These are phyloP conservation scores for Sorex araneus DNA, from an alignment of 2,113 vertebrate species.

Conservation along the genomic window DNA sequence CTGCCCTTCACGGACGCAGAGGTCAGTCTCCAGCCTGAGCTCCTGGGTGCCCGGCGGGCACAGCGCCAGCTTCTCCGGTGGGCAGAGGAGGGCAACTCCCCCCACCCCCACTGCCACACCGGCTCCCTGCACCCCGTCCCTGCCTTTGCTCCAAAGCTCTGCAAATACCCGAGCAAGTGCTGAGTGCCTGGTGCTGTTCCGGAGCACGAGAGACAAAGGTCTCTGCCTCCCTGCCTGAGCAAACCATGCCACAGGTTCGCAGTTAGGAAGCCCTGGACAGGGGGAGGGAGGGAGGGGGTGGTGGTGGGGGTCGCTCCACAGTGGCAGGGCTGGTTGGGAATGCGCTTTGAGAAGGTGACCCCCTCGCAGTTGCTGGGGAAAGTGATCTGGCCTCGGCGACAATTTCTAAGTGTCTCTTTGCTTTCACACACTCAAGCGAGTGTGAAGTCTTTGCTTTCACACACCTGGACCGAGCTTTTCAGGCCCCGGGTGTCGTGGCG, in stretches of 20 bases:
- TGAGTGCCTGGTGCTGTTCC: background rate
- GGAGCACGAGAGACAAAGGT: background rate
- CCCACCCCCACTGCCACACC: background rate
- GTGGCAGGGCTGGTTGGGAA: background rate
- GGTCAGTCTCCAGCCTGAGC: background rate
- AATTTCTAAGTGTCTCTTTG: slow-evolving; percentile 24
- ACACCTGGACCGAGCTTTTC: background rate
- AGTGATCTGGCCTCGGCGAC: background rate
- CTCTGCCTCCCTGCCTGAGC: background rate
- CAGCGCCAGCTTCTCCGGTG: no score
- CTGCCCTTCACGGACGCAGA: background rate
- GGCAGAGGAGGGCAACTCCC: no score
- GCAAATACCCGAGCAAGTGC: slow-evolving; percentile 43
- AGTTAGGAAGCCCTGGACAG: background rate
- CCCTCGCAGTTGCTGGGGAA: background rate
- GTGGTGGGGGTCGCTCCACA: background rate
- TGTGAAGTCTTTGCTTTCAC: background rate
- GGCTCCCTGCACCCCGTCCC: background rate
- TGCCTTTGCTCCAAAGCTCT: background rate
- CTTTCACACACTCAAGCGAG: background rate
- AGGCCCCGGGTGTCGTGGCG: no score
- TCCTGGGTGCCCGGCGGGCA: no score
- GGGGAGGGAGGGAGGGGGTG: background rate
- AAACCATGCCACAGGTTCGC: background rate
- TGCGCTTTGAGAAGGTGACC: background rate